phyloP scores from a whole-genome alignment of 2,113 vertebrate genomes.

The Apodemus speciosus region DNA sequence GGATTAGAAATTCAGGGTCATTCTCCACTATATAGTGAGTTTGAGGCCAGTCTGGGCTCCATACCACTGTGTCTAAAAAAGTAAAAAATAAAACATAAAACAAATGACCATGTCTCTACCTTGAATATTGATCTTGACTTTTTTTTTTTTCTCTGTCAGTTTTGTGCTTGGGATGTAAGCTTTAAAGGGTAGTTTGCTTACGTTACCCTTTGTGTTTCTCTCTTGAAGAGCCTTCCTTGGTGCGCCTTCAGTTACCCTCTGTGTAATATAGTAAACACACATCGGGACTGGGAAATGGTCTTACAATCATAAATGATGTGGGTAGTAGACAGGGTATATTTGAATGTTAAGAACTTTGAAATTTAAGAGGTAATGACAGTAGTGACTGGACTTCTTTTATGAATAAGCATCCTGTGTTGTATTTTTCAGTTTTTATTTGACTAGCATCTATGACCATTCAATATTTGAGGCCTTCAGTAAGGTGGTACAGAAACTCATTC shows the following conservation, averaged over 20 bases:
- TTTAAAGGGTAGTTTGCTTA: conserved; percentile 41
- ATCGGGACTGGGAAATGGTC: neutral
- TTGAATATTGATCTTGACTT: conserved; percentile 47
- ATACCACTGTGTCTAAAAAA: neutral
- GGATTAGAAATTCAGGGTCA: neutral
- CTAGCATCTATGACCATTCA: conserved; percentile 99
- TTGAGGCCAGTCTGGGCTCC: neutral
- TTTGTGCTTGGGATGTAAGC: conserved; percentile 32
- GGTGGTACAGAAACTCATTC: conserved; percentile 99
- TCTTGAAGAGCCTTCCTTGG: neutral
- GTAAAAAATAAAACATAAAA: too few relatives aligned
- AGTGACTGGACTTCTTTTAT: conserved; percentile 41
- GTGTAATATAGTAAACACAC: neutral
- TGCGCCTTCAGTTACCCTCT: neutral
- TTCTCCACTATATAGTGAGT: neutral
- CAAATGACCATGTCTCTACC: neutral
- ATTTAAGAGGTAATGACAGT: conserved; percentile 36
- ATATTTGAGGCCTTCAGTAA: conserved; percentile 99
- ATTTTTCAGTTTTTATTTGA: conserved; percentile 96
- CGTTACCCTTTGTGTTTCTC: conserved; percentile 13
- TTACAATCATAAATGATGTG: neutral
- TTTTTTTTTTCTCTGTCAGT: neutral
- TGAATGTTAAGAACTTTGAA: conserved; percentile 31
- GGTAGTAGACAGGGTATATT: conserved; percentile 8
- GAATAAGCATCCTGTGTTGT: conserved; percentile 59